Conservation (phyloP, 2,113 vertebrate genomes). For the Takifugu flavidus region DNA sequence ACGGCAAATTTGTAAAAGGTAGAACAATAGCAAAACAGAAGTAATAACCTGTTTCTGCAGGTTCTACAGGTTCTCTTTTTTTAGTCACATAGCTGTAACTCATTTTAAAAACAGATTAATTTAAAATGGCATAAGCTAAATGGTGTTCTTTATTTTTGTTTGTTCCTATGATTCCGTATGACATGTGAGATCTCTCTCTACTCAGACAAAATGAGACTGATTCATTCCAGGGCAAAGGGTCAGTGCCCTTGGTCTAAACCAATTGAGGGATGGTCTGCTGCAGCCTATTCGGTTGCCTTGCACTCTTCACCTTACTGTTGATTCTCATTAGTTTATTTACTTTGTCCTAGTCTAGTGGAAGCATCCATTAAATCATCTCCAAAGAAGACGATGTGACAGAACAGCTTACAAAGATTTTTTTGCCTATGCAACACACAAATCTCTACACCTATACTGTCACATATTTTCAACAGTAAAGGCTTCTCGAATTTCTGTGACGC, state of each 20-base stretch:
- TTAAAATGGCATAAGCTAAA: constrained; percentile 42
- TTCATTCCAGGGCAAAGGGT: constrained; percentile 48
- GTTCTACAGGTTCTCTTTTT: constrained; percentile 11
- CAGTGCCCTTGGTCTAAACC: constrained; percentile 27
- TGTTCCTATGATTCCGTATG: constrained; percentile 52
- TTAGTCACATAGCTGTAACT: constrained; percentile 6
- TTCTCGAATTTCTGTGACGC: constrained; percentile 40
- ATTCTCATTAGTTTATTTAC: constrained; percentile 49
- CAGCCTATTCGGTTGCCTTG: constrained; percentile 27
- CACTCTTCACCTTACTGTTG: constrained; percentile 52
- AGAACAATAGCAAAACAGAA: too few relatives aligned
- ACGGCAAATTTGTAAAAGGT: too few relatives aligned
- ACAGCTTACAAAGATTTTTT: constrained; percentile 37
- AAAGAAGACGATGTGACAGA: constrained; percentile 46
- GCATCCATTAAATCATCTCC: constrained; percentile 58
- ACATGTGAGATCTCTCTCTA: constrained; percentile 63
- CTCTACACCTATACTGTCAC: constrained; percentile 43
- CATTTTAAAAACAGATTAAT: constrained; percentile 32
- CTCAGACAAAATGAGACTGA: constrained; percentile 53
- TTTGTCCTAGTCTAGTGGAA: constrained; percentile 40
- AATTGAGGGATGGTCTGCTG: constrained; percentile 12
- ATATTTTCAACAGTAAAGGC: constrained; percentile 51
- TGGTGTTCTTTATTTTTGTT: constrained; percentile 41
- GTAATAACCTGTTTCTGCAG: too few relatives aligned
- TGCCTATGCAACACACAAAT: constrained; percentile 28